Evolutionary conservation across 2,797 vertebrate genomes (phyloP), one percentile per base, ranked within the genome.

Genomic region (Sebastes iracundus): DNA sequence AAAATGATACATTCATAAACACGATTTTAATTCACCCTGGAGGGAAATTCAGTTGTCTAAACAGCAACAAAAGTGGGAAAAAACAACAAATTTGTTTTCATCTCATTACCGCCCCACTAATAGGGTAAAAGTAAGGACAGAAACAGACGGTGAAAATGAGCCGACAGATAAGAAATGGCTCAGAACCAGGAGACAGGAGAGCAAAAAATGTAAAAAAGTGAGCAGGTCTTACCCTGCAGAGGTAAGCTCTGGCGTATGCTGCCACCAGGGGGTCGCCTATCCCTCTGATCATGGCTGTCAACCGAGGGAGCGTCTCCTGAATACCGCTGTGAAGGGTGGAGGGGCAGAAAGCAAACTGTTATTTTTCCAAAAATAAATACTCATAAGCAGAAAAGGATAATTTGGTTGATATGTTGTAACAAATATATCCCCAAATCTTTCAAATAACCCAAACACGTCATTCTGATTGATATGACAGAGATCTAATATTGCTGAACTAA

Each of bases 231-330:
- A 99, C 99, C 97, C 97, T 96, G 95, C 98, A 99, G 66, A 99
- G 97, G 87, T 99, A 99, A 1, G 98, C 97, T 79, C 98, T 95
- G 63, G 98, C 96, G 1, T 98, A 99, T 27, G 99, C 97, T 0
- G 97, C 97, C 83, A 99, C 98, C 79, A 99, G 92, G 0, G 99
- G 98, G 72, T 99, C 98, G 81, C 99, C 99, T 1, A 99, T 98
- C 30, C 99, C 99, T 91, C 97, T 94, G 70, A 99, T 96, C 97
- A 99, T 98, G 0, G 96, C 95, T 0, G 98, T 98, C 75, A 99
- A 82, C 2, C 98, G 96, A 0, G 97, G 97, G 3, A 99, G 96
- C 18, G 97, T 98, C 77, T 99, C 98, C 0, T 94, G 97, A 83
- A 99, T 98, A 6, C 98, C 97, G 22, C 99, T 99, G 92, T 53